Percentiles rank a stretch among this genome's conserved stretches.
phyloP scores from a whole-genome alignment of 2,113 vertebrate genomes.

The Tyrannus savana region DNA sequence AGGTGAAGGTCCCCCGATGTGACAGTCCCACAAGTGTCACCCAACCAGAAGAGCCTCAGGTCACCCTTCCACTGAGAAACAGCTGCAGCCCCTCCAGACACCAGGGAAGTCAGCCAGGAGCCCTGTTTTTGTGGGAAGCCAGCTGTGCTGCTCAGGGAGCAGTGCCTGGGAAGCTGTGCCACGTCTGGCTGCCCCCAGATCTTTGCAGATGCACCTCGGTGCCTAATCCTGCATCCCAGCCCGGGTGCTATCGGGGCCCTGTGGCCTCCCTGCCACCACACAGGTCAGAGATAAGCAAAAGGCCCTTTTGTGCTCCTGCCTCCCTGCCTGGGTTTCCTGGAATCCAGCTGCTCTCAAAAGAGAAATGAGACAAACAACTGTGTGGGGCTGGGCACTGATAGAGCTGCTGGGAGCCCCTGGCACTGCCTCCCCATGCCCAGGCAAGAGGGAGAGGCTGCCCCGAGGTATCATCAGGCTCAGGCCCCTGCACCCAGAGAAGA shows the following conservation, averaged over 20 bases:
- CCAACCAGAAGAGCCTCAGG: neutral
- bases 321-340: constrained; percentile 29
- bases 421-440: neutral
- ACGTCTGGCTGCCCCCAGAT: neutral
- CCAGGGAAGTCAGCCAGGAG: rapidly evolving
- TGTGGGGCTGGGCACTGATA: neutral
- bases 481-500: neutral
- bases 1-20: neutral
- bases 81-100: neutral
- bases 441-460: neutral
- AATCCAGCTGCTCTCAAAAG: constrained; percentile 5
- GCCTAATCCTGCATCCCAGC: constrained; percentile 48
- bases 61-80: rapidly evolving
- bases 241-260: neutral
- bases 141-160: neutral
- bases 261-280: neutral
- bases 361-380: neutral
- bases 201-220: neutral
- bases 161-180: neutral
- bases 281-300: constrained; percentile 56
- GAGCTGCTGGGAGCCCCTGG: neutral
- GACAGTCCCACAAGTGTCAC: neutral
- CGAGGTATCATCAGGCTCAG: neutral
- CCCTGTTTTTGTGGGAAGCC: neutral
- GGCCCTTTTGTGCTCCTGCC: neutral